A percentile compares a stretch with the other conserved stretches of the same genome.
These are phyloP conservation scores for Gryon sp. DNA, from an alignment of 1,140 invertebrate genomes.

Conservation along the genomic window DNA sequence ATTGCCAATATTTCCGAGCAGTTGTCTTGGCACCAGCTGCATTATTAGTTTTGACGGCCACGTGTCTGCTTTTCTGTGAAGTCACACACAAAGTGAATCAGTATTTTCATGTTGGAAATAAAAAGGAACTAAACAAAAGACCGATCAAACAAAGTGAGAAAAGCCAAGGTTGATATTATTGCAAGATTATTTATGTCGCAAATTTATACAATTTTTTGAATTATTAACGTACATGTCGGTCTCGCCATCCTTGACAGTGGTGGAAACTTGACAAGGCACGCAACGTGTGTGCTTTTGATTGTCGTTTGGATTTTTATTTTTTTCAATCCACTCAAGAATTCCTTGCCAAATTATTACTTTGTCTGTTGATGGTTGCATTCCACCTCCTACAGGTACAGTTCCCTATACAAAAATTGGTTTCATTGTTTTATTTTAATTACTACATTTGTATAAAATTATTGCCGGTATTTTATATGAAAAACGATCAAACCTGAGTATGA, in stretches of 20 bases:
- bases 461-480: too few relatives aligned
- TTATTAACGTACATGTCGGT: constrained; percentile 86
- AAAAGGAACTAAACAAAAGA: too few relatives aligned
- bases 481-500: constrained; percentile 68
- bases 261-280: constrained; percentile 90
- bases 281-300: constrained; percentile 89
- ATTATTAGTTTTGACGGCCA: constrained; percentile 96
- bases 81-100: constrained; percentile 3
- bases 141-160: too few relatives aligned
- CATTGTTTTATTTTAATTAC: too few relatives aligned
- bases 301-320: constrained; percentile 84
- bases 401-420: too few relatives aligned
- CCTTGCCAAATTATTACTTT: constrained; percentile 91
- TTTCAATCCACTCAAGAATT: constrained; percentile 94
- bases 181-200: too few relatives aligned
- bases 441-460: not conserved
- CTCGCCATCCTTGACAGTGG: constrained; percentile 89
- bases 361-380: constrained; percentile 78
- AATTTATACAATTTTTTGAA: not conserved
- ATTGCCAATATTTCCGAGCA: constrained; percentile 93
- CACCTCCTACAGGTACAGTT: constrained; percentile 63
- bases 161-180: too few relatives aligned
- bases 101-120: not conserved
- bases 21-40: constrained; percentile 94
- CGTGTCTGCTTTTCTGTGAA: constrained; percentile 89